These are phyloP conservation scores for Uria aalge DNA, from an alignment of 2,113 vertebrate species.

Conservation along the genomic window DNA sequence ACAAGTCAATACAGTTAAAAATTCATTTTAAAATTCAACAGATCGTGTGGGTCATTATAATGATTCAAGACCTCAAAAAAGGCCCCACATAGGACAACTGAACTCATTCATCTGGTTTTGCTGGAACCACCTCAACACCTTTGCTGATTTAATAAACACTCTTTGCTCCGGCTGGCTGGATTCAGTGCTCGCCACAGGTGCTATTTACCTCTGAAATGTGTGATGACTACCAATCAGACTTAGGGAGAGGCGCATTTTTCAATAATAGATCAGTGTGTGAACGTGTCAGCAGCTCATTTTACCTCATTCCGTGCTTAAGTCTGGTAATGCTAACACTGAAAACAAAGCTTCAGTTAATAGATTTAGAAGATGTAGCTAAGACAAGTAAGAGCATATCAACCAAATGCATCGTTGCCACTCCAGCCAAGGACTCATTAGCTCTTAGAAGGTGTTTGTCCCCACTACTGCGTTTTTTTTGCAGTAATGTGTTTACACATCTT, in stretches of 20 bases:
- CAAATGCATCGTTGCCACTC: fast-evolving
- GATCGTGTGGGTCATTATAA: not conserved
- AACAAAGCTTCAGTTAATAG: not conserved
- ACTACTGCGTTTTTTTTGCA: not conserved
- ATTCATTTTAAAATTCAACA: not conserved
- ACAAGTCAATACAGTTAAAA: not conserved
- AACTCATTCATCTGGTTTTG: not conserved
- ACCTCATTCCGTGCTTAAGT: not conserved
- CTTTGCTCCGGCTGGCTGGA: not conserved
- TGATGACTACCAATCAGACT: not conserved
- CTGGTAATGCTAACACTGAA: not conserved
- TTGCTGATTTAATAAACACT: not conserved
- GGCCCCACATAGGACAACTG: not conserved
- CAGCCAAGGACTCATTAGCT: not conserved
- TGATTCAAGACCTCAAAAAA: not conserved
- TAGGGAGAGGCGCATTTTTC: not conserved
- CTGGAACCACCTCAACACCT: not conserved
- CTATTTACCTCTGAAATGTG: not conserved
- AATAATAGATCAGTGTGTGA: not conserved
- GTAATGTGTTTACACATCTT: not conserved
- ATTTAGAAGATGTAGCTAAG: not conserved
- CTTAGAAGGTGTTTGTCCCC: not conserved
- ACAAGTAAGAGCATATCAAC: not conserved
- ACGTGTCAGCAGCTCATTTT: not conserved
- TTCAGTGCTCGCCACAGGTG: not conserved